Evolutionary conservation across 2,113 vertebrate genomes (phyloP), one percentile per base, ranked within the genome.

Genomic region (Tenrec ecaudatus): DNA sequence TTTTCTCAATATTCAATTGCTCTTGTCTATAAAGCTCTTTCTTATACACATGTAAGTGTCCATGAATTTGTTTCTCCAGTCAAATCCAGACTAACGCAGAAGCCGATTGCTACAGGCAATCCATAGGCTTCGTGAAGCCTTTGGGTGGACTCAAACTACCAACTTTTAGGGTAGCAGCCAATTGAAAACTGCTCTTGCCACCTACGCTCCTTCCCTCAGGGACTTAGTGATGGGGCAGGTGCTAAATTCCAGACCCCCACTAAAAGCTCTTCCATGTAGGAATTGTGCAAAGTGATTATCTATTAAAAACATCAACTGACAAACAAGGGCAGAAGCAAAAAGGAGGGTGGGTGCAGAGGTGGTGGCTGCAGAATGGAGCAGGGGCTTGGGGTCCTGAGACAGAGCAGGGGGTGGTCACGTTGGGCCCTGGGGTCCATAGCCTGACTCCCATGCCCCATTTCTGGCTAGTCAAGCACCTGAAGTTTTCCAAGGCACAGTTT

Each of bases 401-500:
- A 3, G 7, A 4, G 38, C 15, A 25, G 40, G 75, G 11, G 17
- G 6, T 16, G 4, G 40, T 23, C 14, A 36, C 47, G 47, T 10
- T 53, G 47, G 47, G 47, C 47, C 47, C 47, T 53, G 47, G 47
- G 9, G 12, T 53, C 47, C 47, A 53, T 10, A 10, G 12, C 47
- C 47, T 53, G 47, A 5, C 47, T 53, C 47, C 47, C 47, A 53
- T 5, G 47, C 47, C 47, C 47, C 62, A 47, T 23, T 12, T 36
- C 20, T 15, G 36, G 64, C 83, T 84, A 25, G 68, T 38, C n/a
- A n/a, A 23, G 40, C 1, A 1, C 38, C 89, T 71, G 53, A 36
- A 60, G 38, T 57, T 93, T 93, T 91, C 81, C 78, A 92, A 82
- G 29, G 62, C 86, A 79, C 62, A 88, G 43, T 73, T 73, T 78